These are phyloP conservation scores for Chloropsis hardwickii DNA, from an alignment of 2,113 vertebrate species.

Conservation along the genomic window DNA sequence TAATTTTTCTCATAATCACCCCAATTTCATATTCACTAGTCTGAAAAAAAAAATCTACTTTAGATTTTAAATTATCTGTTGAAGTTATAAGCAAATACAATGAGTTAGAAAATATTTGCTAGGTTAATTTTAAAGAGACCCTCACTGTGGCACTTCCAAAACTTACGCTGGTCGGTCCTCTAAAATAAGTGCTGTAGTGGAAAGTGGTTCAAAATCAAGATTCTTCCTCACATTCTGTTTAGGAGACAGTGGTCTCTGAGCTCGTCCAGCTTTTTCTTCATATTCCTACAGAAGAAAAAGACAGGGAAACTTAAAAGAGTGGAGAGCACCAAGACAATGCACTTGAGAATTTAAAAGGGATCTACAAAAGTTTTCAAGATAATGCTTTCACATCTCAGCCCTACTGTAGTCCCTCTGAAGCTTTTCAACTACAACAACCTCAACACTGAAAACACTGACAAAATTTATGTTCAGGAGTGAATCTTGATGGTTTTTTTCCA, in stretches of 20 bases:
- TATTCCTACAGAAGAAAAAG: conserved; percentile 82
- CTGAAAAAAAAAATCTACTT: neutral
- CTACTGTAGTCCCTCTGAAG: neutral
- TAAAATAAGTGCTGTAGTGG: conserved; percentile 93
- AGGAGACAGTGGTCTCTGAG: conserved; percentile 83
- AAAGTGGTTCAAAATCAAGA: conserved; percentile 93
- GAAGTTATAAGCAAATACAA: neutral
- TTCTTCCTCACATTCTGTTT: conserved; percentile 91
- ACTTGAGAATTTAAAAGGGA: neutral
- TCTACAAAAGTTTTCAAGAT: neutral
- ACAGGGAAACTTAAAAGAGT: neutral
- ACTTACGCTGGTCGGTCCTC: conserved; percentile 94
- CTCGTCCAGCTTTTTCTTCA: conserved; percentile 88
- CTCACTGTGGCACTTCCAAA: neutral
- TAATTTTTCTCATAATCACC: neutral
- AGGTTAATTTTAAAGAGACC: neutral
- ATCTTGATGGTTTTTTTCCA: neutral
- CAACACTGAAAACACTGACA: neutral
- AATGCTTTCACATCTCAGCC: neutral
- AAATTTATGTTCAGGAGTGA: neutral
- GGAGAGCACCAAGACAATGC: neutral
- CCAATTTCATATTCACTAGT: neutral
- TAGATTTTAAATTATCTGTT: neutral
- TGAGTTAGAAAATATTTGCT: neutral
- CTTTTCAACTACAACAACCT: neutral